These are phyloP conservation scores for Zaprionus gabonicus DNA, from an alignment of 1,140 invertebrate genomes.

Conservation along the genomic window DNA sequence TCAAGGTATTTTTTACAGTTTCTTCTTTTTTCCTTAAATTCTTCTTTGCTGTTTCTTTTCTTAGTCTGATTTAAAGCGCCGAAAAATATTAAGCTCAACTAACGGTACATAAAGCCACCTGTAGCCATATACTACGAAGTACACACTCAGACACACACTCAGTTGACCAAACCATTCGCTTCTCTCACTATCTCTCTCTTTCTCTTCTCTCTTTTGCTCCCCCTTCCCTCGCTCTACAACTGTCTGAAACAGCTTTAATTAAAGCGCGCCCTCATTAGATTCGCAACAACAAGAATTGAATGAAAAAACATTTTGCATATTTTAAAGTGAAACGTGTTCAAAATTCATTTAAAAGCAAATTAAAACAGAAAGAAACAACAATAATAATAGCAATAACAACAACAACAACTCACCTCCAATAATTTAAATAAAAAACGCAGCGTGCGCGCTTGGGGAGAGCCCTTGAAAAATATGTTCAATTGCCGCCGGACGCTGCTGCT, in stretches of 20 bases:
- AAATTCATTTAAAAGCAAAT: slow-evolving; percentile 47
- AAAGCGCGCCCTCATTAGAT: slow-evolving; percentile 42
- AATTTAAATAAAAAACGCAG: slow-evolving; percentile 50
- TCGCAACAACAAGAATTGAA: slow-evolving; percentile 9
- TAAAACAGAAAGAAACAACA: slow-evolving; percentile 22
- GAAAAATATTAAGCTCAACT: slow-evolving; percentile 36
- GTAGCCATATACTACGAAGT: slow-evolving; percentile 21
- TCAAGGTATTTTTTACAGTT: slow-evolving; percentile 19
- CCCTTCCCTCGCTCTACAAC: not conserved
- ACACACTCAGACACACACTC: not conserved
- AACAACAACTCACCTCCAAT: slow-evolving; percentile 44
- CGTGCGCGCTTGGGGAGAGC: slow-evolving; percentile 32
- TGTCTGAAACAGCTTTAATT: slow-evolving; percentile 36
- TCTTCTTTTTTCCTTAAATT: not conserved
- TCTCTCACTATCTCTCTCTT: slow-evolving; percentile 3
- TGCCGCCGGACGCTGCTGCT: slow-evolving; percentile 17
- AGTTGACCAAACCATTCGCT: slow-evolving; percentile 11
- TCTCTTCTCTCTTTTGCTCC: not conserved
- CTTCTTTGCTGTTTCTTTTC: not conserved
- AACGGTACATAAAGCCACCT: slow-evolving; percentile 39
- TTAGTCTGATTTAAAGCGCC: slow-evolving; percentile 10
- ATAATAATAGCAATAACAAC: slow-evolving; percentile 10
- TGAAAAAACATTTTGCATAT: slow-evolving; percentile 30
- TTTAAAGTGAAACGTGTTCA: slow-evolving; percentile 41
- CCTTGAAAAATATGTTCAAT: slow-evolving; percentile 50